Evolutionary conservation across 2,888 invertebrate species (phyloP).

Genomic region (Hemistola chrysoprasaria): DNA sequence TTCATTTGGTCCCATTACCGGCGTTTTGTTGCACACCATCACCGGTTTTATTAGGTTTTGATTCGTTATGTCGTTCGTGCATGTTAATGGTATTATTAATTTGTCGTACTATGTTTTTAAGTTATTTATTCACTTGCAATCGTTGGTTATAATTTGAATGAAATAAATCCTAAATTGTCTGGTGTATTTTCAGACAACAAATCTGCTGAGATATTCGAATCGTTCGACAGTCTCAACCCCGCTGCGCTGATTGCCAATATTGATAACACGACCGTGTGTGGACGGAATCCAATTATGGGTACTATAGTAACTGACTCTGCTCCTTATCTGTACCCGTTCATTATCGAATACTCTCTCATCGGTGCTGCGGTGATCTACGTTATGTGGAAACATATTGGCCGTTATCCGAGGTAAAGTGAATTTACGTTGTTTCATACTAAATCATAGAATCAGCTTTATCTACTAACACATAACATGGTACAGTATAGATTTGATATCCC

Average conservation of each 20-base stretch:
- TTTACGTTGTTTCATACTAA: too few species aligned
- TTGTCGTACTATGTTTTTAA: neutral
- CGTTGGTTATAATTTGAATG: too few species aligned
- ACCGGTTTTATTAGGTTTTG: slow-evolving; percentile 23
- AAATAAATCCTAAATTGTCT: neutral
- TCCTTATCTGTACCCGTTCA: slow-evolving; percentile 97
- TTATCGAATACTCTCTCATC: slow-evolving; percentile 97
- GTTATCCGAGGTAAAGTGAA: slow-evolving; percentile 88
- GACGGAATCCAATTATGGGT: slow-evolving; percentile 94
- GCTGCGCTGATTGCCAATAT: slow-evolving; percentile 83
- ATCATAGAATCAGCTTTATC: too few species aligned
- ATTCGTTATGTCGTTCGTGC: slow-evolving; percentile 36
- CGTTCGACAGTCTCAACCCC: slow-evolving; percentile 82
- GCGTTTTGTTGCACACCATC: slow-evolving; percentile 21
- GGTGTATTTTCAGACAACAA: slow-evolving; percentile 61
- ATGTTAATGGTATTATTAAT: slow-evolving; percentile 26
- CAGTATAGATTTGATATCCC: too few species aligned
- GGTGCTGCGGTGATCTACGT: slow-evolving; percentile 97
- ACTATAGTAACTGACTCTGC: slow-evolving; percentile 96
- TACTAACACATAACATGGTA: neutral
- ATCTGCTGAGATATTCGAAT: slow-evolving; percentile 77
- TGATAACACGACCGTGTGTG: slow-evolving; percentile 85
- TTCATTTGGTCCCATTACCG: slow-evolving; percentile 16
- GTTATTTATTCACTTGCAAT: neutral
- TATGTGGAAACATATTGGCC: slow-evolving; percentile 97